Evolutionary conservation across 2,888 invertebrate genomes (phyloP).

Genomic region (Octonoba sinensis): DNA sequence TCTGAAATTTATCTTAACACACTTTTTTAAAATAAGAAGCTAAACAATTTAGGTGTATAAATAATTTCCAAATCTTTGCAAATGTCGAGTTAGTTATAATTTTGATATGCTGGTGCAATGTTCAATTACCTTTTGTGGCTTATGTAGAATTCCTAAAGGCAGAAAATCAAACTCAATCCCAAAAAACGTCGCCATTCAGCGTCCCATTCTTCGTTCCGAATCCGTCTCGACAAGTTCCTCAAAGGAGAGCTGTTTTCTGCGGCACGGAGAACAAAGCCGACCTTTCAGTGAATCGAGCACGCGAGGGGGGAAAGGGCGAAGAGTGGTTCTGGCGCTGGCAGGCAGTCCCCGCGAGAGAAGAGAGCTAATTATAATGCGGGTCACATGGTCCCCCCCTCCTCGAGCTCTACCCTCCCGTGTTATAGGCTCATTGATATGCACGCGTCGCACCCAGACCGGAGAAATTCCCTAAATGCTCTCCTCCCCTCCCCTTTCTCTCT

Average conservation of each 20-base stretch:
- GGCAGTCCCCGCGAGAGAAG: neutral
- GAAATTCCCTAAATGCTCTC: slow-evolving; percentile 45
- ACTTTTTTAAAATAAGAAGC: no score
- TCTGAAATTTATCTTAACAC: no score
- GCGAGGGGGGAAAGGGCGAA: neutral
- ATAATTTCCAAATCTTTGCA: no score
- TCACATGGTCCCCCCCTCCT: slow-evolving; percentile 33
- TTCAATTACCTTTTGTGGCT: no score
- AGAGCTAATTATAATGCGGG: slow-evolving; percentile 48
- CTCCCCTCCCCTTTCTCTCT: neutral
- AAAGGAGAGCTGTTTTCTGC: slow-evolving; percentile 16
- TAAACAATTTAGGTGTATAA: no score
- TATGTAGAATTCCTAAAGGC: neutral
- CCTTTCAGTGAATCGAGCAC: slow-evolving; percentile 36
- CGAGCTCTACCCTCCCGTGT: slow-evolving; percentile 5
- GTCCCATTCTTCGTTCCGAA: slow-evolving; percentile 11
- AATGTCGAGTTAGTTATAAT: no score
- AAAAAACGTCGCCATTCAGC: slow-evolving; percentile 1
- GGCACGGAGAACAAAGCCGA: slow-evolving; percentile 46
- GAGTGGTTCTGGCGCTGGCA: neutral
- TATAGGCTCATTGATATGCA: slow-evolving; percentile 55
- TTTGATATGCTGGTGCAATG: no score
- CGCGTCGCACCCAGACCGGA: slow-evolving; percentile 36
- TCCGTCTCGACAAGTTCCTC: slow-evolving; percentile 3
- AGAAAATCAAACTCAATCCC: neutral